Conservation (phyloP, 1,140 invertebrate genomes). For the Dinoponera quadriceps region DNA sequence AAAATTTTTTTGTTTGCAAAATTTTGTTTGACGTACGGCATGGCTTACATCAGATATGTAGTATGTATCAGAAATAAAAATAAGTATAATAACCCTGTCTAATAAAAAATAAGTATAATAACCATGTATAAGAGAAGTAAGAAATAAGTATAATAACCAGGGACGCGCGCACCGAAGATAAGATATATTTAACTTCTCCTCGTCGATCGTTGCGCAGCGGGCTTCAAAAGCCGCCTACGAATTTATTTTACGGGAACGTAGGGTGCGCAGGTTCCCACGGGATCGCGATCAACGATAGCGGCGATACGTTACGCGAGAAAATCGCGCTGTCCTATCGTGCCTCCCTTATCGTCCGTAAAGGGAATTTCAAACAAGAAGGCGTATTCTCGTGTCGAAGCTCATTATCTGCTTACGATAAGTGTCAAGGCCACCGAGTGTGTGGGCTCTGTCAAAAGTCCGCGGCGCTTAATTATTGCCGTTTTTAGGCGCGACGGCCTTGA, state of each 20-base stretch:
- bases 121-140: neutral
- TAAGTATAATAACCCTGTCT: no score
- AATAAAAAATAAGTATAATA: no score
- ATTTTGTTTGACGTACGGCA: no score
- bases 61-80: no score
- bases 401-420: conserved; percentile 56
- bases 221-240: conserved; percentile 8
- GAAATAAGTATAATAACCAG: neutral
- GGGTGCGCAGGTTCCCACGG: conserved; percentile 38
- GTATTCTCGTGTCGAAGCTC: conserved; percentile 29
- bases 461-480: conserved; percentile 9
- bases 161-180: conserved; percentile 19
- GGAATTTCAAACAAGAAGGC: conserved; percentile 23
- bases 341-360: conserved; percentile 34
- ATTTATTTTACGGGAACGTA: conserved; percentile 36
- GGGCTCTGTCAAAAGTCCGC: conserved; percentile 30
- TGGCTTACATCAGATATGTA: no score
- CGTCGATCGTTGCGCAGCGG: neutral
- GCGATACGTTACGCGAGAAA: conserved; percentile 17
- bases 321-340: conserved; percentile 26
- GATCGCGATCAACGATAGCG: conserved; percentile 27
- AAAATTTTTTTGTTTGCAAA: no score
- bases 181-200: conserved; percentile 34
- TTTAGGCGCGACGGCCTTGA: conserved; percentile 6
- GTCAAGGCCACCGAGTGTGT: conserved; percentile 34